A percentile compares a stretch with the other conserved stretches of the same genome.
Conservation (phyloP, 1,140 invertebrate species). For the Apolygus lucorum region DNA sequence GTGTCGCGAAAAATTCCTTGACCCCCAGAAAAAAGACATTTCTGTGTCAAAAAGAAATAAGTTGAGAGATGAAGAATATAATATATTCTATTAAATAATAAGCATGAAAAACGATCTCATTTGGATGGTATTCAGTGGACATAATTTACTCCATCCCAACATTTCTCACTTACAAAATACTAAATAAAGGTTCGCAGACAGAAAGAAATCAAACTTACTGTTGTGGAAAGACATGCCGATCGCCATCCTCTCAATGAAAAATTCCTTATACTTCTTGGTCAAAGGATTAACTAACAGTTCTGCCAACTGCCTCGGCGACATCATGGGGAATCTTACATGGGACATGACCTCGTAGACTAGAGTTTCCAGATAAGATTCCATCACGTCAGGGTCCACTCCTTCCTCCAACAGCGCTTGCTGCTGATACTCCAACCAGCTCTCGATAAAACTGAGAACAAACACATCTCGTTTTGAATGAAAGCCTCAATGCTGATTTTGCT, state of each 20-base stretch:
- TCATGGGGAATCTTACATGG: slow-evolving; percentile 84
- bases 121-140: no score
- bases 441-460: slow-evolving; percentile 49
- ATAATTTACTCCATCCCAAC: no score
- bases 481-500: no score
- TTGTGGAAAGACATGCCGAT: slow-evolving; percentile 83
- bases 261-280: slow-evolving; percentile 73
- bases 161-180: no score
- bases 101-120: no score
- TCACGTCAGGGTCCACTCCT: slow-evolving; percentile 39
- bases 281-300: slow-evolving; percentile 67
- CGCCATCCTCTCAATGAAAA: slow-evolving; percentile 79
- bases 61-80: no score
- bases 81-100: no score
- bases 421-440: slow-evolving; percentile 59
- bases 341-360: slow-evolving; percentile 64
- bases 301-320: slow-evolving; percentile 74
- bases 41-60: no score
- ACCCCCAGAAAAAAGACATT: no score
- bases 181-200: no score
- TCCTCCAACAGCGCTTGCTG: slow-evolving; percentile 48
- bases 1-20: no score
- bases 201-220: slow-evolving; percentile 40
- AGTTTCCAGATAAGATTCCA: slow-evolving; percentile 51
- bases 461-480: no score